Base-by-base conservation (phyloP, 2,113 vertebrate species). In the Hirundichthys speculiger region DNA sequence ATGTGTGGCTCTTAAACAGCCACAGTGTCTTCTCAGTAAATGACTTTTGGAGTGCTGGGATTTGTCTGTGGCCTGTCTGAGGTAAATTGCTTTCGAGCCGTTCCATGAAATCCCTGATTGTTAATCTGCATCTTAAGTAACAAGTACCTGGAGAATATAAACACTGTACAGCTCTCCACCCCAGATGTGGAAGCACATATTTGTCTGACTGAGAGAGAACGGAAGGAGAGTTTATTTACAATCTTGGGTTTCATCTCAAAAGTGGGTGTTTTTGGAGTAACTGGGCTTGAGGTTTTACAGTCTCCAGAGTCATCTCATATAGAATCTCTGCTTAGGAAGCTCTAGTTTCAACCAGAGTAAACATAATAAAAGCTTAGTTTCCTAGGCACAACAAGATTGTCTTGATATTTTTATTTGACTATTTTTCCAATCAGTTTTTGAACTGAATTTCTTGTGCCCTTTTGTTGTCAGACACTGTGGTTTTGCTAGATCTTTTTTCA, bases 321-420 rank as follows among this genome's bases (percentile, higher is more conserved):
- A 70, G 34, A 64, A 72, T 67, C 43, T 48, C 70, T 78, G 53
- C 74, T 80, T 55, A 61, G 50, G 80, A 66, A 77, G 24, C 50
- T 19, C 8, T 47, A 27, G 25, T 80, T 82, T 86, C n/a, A 67
- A 86, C 84, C 81, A 91, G 77, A 52, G 56, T 80, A 77, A 91
- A 90, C 60, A 85, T 69, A 76, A 86, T 83, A 78, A 86, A 87
- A 40, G 7, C 10, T 1, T 43, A 47, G 22, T 73, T 15, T 18
- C 63, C 21, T 20, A 22, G 61, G 27, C 27, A 1, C 52, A 60
- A 65, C 54, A 62, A 78, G 47, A 68, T 68, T 64, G 15, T 18
- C 45, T 16, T 68, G 22, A 61, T 64, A 49, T 52, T 56, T 52
- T 81, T 69, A 46, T 77, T 72, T 77, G 73, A 19, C 57, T 57